Percentiles rank a stretch among this genome's conserved stretches.
Conservation (phyloP, 2,113 vertebrate genomes). For the Lucifuga dentata region DNA sequence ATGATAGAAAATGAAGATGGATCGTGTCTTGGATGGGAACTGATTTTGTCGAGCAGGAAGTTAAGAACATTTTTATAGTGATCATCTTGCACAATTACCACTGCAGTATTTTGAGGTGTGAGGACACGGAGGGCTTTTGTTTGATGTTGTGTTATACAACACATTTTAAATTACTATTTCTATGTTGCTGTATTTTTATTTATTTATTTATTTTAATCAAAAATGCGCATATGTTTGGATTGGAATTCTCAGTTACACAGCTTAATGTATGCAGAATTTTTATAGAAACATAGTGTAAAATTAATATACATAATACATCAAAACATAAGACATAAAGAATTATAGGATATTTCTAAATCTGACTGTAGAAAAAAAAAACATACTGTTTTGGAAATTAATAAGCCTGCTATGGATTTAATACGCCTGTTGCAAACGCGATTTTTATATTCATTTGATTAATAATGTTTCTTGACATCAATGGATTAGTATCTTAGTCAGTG, state of each 20-base stretch:
- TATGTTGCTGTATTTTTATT: background rate
- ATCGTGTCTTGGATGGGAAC: slow-evolving; percentile 78
- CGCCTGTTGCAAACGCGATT: slow-evolving; percentile 35
- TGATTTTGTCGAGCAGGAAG: slow-evolving; percentile 82
- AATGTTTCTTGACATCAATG: slow-evolving; percentile 54
- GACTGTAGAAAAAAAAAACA: slow-evolving; percentile 1
- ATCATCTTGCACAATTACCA: slow-evolving; percentile 72
- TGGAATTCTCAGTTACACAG: background rate
- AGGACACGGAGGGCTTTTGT: too few species aligned
- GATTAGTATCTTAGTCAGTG: slow-evolving; percentile 53
- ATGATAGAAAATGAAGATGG: slow-evolving; percentile 83
- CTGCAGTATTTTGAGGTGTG: slow-evolving; percentile 31
- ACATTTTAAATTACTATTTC: background rate
- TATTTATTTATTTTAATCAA: too few species aligned
- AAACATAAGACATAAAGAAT: too few species aligned
- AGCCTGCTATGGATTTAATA: slow-evolving; percentile 29
- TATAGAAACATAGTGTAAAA: background rate
- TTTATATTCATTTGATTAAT: slow-evolving; percentile 53
- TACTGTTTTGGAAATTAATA: slow-evolving; percentile 34
- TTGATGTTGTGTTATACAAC: too few species aligned
- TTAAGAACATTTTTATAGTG: slow-evolving; percentile 75
- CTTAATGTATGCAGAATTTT: background rate
- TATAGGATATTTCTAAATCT: background rate
- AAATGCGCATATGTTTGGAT: background rate
- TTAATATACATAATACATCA: background rate